Conservation (phyloP, 1,140 invertebrate genomes). For the Halictus rubicundus region DNA sequence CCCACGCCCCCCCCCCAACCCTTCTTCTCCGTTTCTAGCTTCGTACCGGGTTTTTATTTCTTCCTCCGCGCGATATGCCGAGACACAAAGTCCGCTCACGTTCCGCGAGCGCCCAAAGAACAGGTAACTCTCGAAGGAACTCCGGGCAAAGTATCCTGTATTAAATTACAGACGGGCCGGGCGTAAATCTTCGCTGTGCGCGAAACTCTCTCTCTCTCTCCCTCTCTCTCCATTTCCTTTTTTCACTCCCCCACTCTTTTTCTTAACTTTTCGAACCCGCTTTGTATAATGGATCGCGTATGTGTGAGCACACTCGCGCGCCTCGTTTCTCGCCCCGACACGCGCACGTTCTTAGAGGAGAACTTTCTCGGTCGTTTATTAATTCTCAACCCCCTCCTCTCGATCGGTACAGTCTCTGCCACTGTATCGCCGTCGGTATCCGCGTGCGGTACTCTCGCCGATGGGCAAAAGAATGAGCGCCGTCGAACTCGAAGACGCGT, state of each 20-base stretch:
- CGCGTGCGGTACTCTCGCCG: background rate
- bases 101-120: constrained; percentile 49
- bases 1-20: background rate
- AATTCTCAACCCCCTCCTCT: background rate
- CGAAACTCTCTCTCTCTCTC: constrained; percentile 40
- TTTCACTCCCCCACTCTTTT: background rate
- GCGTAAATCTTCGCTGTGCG: constrained; percentile 63
- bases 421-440: background rate
- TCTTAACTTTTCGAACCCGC: constrained; percentile 50
- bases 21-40: background rate
- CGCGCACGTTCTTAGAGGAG: background rate
- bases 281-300: constrained; percentile 52
- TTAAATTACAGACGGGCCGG: constrained; percentile 65
- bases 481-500: background rate
- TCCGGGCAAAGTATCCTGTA: constrained; percentile 61
- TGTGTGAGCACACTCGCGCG: constrained; percentile 10
- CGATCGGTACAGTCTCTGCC: background rate
- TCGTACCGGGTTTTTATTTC: background rate
- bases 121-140: constrained; percentile 64
- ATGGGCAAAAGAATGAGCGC: background rate
- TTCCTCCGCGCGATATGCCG: constrained; percentile 48
- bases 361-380: background rate
- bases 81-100: constrained; percentile 65
- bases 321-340: too few relatives aligned
- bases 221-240: background rate